Evolutionary conservation across 2,113 vertebrate genomes (phyloP).

Genomic region (Osmerus mordax): DNA sequence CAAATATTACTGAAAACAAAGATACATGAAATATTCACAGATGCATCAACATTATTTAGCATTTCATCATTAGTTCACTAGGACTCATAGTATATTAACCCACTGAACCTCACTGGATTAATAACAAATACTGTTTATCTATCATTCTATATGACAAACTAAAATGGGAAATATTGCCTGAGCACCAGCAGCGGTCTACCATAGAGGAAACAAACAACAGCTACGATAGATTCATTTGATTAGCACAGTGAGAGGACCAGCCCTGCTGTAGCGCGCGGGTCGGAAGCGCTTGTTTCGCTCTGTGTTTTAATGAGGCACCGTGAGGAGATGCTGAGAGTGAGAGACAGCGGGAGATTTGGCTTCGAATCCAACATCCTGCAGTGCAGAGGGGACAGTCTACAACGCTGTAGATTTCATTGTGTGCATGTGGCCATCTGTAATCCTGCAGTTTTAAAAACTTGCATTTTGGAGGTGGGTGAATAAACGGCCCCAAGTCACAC

Average conservation of each 20-base stretch:
- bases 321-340: conserved; percentile 58
- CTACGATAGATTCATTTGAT: conserved; percentile 11
- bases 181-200: conserved; percentile 18
- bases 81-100: conserved; percentile 37
- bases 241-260: conserved; percentile 17
- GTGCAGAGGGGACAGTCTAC: not conserved
- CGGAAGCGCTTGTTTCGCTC: conserved; percentile 52
- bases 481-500: too few species aligned
- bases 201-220: conserved; percentile 23
- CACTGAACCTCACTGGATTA: conserved; percentile 44
- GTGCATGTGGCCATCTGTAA: not conserved
- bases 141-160: conserved; percentile 7
- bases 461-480: too few species aligned
- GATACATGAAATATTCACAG: conserved; percentile 54
- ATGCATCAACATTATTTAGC: conserved; percentile 45
- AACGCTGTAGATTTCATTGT: not conserved
- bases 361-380: conserved; percentile 9
- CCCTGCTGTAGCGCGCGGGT: conserved; percentile 40
- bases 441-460: not conserved
- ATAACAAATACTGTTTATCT: conserved; percentile 16
- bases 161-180: not conserved
- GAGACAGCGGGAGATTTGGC: conserved; percentile 50
- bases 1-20: conserved; percentile 40
- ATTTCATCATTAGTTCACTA: conserved; percentile 29
- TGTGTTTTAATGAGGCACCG: conserved; percentile 64